Conservation (phyloP, 2,888 invertebrate species). For the Palloptera scutellata region DNA sequence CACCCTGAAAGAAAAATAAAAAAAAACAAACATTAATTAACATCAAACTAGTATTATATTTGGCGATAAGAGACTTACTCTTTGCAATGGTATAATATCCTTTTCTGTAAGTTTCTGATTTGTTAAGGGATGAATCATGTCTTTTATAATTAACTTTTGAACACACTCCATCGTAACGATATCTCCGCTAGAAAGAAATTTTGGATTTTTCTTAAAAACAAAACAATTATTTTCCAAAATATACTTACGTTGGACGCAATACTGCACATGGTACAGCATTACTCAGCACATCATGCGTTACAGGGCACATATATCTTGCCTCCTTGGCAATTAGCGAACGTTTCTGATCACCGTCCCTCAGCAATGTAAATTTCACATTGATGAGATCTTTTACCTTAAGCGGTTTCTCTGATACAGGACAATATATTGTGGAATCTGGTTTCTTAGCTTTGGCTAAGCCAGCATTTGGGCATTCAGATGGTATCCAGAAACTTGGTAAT, state of each 20-base stretch:
- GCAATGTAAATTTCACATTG: slow-evolving; percentile 89
- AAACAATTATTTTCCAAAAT: slow-evolving; percentile 1
- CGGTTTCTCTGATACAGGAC: slow-evolving; percentile 85
- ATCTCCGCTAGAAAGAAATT: slow-evolving; percentile 76
- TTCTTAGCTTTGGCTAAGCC: slow-evolving; percentile 75
- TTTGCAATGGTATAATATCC: slow-evolving; percentile 91
- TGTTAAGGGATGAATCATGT: slow-evolving; percentile 95
- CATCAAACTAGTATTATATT: neutral
- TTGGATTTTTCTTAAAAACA: neutral
- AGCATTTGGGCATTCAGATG: slow-evolving; percentile 89
- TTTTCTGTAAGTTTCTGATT: slow-evolving; percentile 83
- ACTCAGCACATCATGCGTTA: slow-evolving; percentile 94
- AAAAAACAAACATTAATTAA: neutral
- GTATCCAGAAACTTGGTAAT: slow-evolving; percentile 96
- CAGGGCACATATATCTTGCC: slow-evolving; percentile 96
- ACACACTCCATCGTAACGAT: slow-evolving; percentile 96
- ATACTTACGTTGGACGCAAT: slow-evolving; percentile 81
- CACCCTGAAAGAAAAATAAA: slow-evolving; percentile 72
- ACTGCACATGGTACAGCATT: slow-evolving; percentile 96
- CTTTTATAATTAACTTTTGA: slow-evolving; percentile 94
- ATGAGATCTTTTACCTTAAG: slow-evolving; percentile 92
- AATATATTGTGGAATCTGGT: slow-evolving; percentile 72
- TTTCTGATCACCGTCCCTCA: slow-evolving; percentile 87
- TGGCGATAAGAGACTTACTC: slow-evolving; percentile 67
- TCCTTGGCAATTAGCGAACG: slow-evolving; percentile 87